Evolutionary conservation across 2,888 invertebrate species (phyloP).

Genomic region (Oscheius myriophilus): DNA sequence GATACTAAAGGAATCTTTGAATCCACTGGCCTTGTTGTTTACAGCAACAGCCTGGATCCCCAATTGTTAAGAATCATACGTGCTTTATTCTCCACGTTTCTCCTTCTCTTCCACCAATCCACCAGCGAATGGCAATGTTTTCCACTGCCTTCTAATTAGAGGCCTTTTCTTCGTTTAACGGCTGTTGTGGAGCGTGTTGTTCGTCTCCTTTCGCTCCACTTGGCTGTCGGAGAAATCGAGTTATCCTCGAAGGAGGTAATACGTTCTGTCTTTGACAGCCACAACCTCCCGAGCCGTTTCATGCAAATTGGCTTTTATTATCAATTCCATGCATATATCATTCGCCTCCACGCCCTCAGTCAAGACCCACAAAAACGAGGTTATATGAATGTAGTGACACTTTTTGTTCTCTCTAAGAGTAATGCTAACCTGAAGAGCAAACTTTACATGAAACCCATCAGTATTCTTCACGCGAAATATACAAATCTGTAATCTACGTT

Average conservation of each 20-base stretch:
- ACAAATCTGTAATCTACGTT: too few species aligned
- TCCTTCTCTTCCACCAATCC: neutral
- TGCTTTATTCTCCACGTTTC: neutral
- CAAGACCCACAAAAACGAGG: too few species aligned
- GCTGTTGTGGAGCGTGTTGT: too few species aligned
- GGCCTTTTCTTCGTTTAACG: too few species aligned
- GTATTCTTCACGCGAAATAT: too few species aligned
- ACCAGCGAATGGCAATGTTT: neutral
- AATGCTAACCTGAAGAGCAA: too few species aligned
- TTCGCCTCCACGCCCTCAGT: neutral
- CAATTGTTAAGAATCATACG: neutral
- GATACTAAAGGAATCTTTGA: neutral
- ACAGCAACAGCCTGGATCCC: neutral
- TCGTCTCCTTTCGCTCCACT: too few species aligned
- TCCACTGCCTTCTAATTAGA: neutral
- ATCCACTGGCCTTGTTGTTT: neutral
- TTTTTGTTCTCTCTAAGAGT: too few species aligned
- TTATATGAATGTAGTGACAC: too few species aligned
- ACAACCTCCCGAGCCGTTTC: neutral
- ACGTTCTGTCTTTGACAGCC: constrained; percentile 21
- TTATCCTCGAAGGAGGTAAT: constrained; percentile 1
- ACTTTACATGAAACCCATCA: too few species aligned
- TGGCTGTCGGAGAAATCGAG: constrained; percentile 6
- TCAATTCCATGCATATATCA: constrained; percentile 18
- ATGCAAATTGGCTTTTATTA: constrained; percentile 8